A percentile compares a stretch with the other conserved stretches of the same genome.
phyloP scores from a whole-genome alignment of 2,888 invertebrate species.

The Drosophila maculinotata region DNA sequence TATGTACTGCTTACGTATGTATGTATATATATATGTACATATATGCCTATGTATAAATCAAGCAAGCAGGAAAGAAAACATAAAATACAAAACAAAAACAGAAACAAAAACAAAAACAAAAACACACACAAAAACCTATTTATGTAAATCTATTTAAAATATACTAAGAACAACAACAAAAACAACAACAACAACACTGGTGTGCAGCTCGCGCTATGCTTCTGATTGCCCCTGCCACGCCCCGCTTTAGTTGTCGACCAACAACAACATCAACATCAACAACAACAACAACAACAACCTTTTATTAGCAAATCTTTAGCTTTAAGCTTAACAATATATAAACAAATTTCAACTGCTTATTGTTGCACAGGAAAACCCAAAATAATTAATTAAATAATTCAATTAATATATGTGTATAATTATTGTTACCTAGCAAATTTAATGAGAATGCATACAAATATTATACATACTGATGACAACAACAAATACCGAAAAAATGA shows the following conservation, averaged over 20 bases:
- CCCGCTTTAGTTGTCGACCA: constrained; percentile 49
- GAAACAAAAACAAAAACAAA: constrained; percentile 32
- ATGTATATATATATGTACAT: constrained; percentile 26
- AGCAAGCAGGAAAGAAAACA: constrained; percentile 72
- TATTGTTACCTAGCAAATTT: constrained; percentile 59
- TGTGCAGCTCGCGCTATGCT: constrained; percentile 76
- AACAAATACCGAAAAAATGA: constrained; percentile 17
- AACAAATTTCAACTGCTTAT: constrained; percentile 47
- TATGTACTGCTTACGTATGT: constrained; percentile 11
- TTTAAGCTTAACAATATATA: constrained; percentile 50
- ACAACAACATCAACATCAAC: constrained; percentile 24
- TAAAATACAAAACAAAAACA: constrained; percentile 65
- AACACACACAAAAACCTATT: constrained; percentile 50
- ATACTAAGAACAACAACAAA: constrained; percentile 34
- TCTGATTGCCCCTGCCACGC: constrained; percentile 61
- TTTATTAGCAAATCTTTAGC: constrained; percentile 76
- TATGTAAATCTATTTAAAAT: constrained; percentile 58
- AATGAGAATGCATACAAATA: constrained; percentile 41
- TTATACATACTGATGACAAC: constrained; percentile 9
- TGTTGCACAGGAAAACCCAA: constrained; percentile 32
- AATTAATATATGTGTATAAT: constrained; percentile 21
- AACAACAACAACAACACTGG: constrained; percentile 52
- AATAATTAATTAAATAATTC: constrained; percentile 27
- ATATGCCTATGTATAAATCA: constrained; percentile 27
- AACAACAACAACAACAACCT: constrained; percentile 33